Evolutionary conservation across 2,797 vertebrate genomes (phyloP), one percentile per base, ranked within the genome.

Genomic region (Sebastes variabilis): DNA sequence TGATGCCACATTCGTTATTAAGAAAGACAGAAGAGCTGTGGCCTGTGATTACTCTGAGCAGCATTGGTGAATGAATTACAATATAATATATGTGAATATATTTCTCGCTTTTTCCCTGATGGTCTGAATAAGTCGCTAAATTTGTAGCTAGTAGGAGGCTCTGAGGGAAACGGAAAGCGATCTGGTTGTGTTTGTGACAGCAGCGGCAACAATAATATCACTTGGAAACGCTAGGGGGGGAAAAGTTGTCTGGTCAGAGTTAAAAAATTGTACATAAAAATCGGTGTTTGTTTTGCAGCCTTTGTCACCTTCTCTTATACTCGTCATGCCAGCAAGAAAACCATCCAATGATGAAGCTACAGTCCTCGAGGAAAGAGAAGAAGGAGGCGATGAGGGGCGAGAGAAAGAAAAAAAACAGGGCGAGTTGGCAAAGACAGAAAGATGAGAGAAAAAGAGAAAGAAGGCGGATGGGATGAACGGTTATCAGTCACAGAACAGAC

Each of bases 401-500:
- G 34, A 70, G n/a, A 27, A 20, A 29, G 25, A 20, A 16, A 52
- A 52, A 20, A 60, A 25, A 42, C 38, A 66, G 65, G 54, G 38
- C 32, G 58, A 71, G 60, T 34, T 59, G 65, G 71, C 64, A 32
- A 30, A 49, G 68, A 52, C 12, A 58, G 54, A 34, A 4, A 49
- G 54, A 77, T 55, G 8, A 20, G 7, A 46, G 27, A 76, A 27
- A 75, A 59, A 49, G n/a, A 32, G n/a, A 18, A 55, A 59, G 66
- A 74, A 11, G 72, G 52, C 27, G 27, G 52, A 64, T 72, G 59
- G 80, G 72, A 86, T 80, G 64, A 85, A 34, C 70, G 54, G 79
- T 88, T 88, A 81, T 88, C 81, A 81, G 87, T 64, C 77, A 72
- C 61, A 81, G 77, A 83, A 81, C 83, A 90, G 85, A 58, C 78